These are phyloP conservation scores for Leucoma salicis DNA, from an alignment of 2,888 invertebrate species.

Conservation along the genomic window DNA sequence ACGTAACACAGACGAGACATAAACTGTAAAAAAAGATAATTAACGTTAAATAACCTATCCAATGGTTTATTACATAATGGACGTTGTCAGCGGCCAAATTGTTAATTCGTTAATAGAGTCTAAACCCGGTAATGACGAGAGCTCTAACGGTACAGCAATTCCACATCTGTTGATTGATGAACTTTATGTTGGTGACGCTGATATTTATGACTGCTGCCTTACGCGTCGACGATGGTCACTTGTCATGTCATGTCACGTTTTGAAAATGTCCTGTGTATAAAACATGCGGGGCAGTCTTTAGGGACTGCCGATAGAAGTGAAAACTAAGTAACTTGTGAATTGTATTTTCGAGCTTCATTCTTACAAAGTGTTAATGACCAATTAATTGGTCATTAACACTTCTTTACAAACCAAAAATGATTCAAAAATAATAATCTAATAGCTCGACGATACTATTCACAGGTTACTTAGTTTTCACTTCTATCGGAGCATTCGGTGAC, in stretches of 20 bases:
- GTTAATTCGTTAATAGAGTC: constrained; percentile 46
- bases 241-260: constrained; percentile 26
- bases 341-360: too few species aligned
- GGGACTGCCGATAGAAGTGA: too few species aligned
- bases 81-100: constrained; percentile 37
- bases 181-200: constrained; percentile 32
- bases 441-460: too few species aligned
- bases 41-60: constrained; percentile 33
- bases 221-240: constrained; percentile 17
- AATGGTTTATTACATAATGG: constrained; percentile 43
- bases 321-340: too few species aligned
- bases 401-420: too few species aligned
- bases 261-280: constrained; percentile 9
- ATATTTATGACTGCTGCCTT: constrained; percentile 23
- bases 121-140: constrained; percentile 37
- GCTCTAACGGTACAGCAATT: constrained; percentile 40
- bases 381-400: too few species aligned
- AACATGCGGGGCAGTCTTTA: too few species aligned
- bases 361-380: too few species aligned
- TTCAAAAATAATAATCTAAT: too few species aligned
- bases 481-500: too few species aligned
- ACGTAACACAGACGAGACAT: too few species aligned
- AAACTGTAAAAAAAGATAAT: constrained; percentile 40
- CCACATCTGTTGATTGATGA: constrained; percentile 38
- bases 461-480: too few species aligned